Evolutionary conservation across 2,888 invertebrate genomes (phyloP).

Genomic region (Limnephilus rhombicus): DNA sequence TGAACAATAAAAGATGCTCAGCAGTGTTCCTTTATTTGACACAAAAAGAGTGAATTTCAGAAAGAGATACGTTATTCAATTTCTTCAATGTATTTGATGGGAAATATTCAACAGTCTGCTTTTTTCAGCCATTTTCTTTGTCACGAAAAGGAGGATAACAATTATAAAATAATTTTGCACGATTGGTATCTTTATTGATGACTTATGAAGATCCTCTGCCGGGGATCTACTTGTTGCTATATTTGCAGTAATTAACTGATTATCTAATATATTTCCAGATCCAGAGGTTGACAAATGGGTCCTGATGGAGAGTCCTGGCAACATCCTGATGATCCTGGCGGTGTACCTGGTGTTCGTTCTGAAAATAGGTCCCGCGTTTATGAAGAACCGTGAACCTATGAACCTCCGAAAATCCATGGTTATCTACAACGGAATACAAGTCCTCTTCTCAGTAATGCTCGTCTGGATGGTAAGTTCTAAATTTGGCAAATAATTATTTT

Average conservation of each 20-base stretch:
- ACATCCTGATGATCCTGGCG: slow-evolving; percentile 81
- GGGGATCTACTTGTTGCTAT: background rate
- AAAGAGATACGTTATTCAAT: too few species aligned
- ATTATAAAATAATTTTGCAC: background rate
- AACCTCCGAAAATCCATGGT: slow-evolving; percentile 86
- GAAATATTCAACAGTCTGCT: background rate
- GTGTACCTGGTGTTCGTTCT: slow-evolving; percentile 84
- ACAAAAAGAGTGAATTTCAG: too few species aligned
- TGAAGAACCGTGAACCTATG: slow-evolving; percentile 85
- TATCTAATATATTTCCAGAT: slow-evolving; percentile 76
- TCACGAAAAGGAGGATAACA: background rate
- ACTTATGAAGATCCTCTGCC: too few species aligned
- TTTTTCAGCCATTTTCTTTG: background rate
- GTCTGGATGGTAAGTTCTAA: slow-evolving; percentile 82
- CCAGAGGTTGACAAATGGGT: slow-evolving; percentile 87
- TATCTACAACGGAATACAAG: slow-evolving; percentile 92
- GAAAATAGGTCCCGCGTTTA: slow-evolving; percentile 84
- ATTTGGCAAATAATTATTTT: background rate
- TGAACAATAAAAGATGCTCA: too few species aligned
- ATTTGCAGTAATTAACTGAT: background rate
- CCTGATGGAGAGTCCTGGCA: slow-evolving; percentile 86
- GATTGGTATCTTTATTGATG: background rate
- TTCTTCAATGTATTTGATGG: background rate
- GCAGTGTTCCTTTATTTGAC: too few species aligned
- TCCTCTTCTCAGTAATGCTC: slow-evolving; percentile 86